Evolutionary conservation across 30 jellyfish, hydroid and myxozoan genomes (phyloP), one percentile per base, ranked within the genome.

Genomic region (Phacellophora camtschatica): DNA sequence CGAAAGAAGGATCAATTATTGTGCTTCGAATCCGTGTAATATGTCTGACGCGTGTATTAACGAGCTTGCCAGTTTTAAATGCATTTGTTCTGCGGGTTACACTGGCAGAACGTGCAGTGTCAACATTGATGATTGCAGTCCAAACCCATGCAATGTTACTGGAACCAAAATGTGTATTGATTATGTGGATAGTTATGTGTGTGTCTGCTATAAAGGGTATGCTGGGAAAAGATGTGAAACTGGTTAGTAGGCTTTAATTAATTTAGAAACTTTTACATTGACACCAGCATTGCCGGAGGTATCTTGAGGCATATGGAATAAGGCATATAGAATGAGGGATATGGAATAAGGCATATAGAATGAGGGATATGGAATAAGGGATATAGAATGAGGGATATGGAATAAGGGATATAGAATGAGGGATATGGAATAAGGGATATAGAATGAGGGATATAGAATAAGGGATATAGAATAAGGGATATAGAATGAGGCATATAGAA

Each of bases 121-220:
- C 3, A 45, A 74, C 61, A 83, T 83, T 33, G 54, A 83, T 39
- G 95, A 72, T 15, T 73, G 90, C 32, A 13, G 36, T 8, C 88
- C 95, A 1, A 42, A 43, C 50, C 95, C 88, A 4, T 83, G 95
- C 35, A 83, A 71, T 45, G 4, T 50, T 4, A 71, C 67, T 32
- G 95, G 95, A 62, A 83, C 88, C 18, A 27, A 28, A 10, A 30
- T 16, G 25, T 84, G 96, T 48, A 39, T 28, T 0, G 90, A 84
- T 55, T 25, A 49, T 18, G 35, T 84, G 18, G 90, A 84, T 3
- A 68, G 42, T 5, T 84, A 6, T 33, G 32, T 30, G 25, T 84
- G 96, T 63, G 1, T 11, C 4, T 84, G 96, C 70, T 29, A 19
- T 4, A 45, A 62, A n/a, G 96, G 96, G 32, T 84, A 16, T 85